phyloP scores from a whole-genome alignment of 1,140 invertebrate genomes.

The Zaprionus taronus region DNA sequence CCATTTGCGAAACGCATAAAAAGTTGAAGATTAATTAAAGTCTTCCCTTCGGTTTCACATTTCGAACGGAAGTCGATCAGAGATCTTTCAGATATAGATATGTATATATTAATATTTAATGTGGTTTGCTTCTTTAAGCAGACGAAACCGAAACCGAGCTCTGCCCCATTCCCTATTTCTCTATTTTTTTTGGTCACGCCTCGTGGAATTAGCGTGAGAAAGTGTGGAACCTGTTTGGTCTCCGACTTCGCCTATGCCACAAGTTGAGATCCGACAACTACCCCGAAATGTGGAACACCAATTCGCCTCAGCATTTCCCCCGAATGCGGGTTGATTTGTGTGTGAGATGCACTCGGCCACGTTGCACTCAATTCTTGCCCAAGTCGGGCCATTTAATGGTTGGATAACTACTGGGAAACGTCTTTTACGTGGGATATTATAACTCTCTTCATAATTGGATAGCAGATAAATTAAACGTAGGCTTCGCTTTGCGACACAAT shows the following conservation, averaged over 20 bases:
- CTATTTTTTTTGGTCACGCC: slow-evolving; percentile 54
- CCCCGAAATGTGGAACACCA: slow-evolving; percentile 44
- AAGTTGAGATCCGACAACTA: neutral
- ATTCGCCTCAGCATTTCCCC: slow-evolving; percentile 27
- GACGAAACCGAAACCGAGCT: neutral
- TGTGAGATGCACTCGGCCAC: slow-evolving; percentile 42
- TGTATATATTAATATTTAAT: slow-evolving; percentile 47
- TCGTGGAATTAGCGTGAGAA: slow-evolving; percentile 76
- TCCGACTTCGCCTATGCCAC: slow-evolving; percentile 16
- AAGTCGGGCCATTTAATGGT: slow-evolving; percentile 30
- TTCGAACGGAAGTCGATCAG: slow-evolving; percentile 58
- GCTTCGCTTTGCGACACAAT: slow-evolving; percentile 24
- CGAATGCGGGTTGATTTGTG: slow-evolving; percentile 44
- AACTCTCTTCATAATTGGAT: slow-evolving; percentile 42
- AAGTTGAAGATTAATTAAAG: slow-evolving; percentile 44
- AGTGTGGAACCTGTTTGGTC: slow-evolving; percentile 70
- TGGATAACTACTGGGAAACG: slow-evolving; percentile 14
- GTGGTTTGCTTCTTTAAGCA: slow-evolving; percentile 1
- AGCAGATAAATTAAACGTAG: slow-evolving; percentile 18
- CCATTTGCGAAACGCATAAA: slow-evolving; percentile 3
- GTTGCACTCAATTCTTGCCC: slow-evolving; percentile 45
- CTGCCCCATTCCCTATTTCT: slow-evolving; percentile 36
- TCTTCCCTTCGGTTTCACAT: slow-evolving; percentile 54
- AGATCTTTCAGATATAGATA: slow-evolving; percentile 43
- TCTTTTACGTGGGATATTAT: slow-evolving; percentile 27